phyloP scores from a whole-genome alignment of 2,113 vertebrate genomes.

The Trinectes maculatus region DNA sequence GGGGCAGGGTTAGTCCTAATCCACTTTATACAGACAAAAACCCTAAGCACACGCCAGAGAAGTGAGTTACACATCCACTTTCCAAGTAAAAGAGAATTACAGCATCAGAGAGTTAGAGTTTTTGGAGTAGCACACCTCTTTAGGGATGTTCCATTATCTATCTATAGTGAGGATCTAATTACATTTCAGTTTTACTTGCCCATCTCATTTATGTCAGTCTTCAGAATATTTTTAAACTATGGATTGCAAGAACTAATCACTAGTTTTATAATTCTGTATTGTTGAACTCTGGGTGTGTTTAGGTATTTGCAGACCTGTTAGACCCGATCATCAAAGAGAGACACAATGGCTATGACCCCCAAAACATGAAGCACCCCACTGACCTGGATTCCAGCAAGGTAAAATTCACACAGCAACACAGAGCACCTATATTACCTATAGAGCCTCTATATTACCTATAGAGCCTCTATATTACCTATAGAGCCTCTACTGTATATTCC shows the following conservation, averaged over 20 bases:
- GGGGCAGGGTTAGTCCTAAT: too few species aligned
- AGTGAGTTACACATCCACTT: not conserved
- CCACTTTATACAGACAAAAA: too few species aligned
- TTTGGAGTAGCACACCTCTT: conserved; percentile 34
- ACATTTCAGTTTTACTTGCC: conserved; percentile 5
- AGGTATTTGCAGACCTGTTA: conserved; percentile 94
- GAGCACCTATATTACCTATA: too few species aligned
- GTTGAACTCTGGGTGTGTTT: conserved; percentile 1
- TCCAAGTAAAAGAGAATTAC: conserved; percentile 10
- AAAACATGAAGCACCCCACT: conserved; percentile 91
- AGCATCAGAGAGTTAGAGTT: not conserved
- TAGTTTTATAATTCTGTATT: not conserved
- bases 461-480: too few species aligned
- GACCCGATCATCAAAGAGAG: conserved; percentile 93
- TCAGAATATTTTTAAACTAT: not conserved
- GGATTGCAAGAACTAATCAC: not conserved
- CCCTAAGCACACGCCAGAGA: too few species aligned
- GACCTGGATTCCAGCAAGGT: conserved; percentile 94
- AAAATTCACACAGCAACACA: not conserved
- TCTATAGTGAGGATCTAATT: conserved; percentile 15
- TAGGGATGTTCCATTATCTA: conserved; percentile 23
- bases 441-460: too few species aligned
- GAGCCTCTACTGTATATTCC: not conserved
- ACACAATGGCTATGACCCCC: conserved; percentile 94
- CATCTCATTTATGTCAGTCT: not conserved